These are phyloP conservation scores for Coleophora flavipennella DNA, from an alignment of 2,888 invertebrate species.

Conservation along the genomic window DNA sequence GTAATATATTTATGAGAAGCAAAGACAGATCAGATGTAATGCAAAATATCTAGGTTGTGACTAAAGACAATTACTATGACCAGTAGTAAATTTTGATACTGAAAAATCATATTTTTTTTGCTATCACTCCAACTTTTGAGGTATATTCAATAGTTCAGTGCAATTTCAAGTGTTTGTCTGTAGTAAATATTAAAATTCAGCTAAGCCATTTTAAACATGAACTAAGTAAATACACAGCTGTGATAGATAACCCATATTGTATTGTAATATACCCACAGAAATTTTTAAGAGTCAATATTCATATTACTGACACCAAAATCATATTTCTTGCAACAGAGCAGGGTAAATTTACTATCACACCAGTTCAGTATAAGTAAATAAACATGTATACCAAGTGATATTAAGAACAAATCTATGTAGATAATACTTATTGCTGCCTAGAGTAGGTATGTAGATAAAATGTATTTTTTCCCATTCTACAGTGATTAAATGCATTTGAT, in stretches of 20 bases:
- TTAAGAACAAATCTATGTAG: conserved; percentile 34
- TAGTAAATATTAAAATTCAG: no score
- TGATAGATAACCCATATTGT: no score
- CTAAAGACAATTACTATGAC: conserved; percentile 13
- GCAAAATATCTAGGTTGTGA: conserved; percentile 54
- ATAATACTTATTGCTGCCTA: conserved; percentile 41
- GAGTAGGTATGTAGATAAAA: conserved; percentile 41
- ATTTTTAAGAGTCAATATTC: no score
- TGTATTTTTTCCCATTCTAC: conserved; percentile 48
- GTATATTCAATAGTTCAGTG: no score
- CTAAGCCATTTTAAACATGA: no score
- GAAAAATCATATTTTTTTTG: no score
- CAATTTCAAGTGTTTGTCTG: no score
- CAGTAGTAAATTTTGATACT: no score
- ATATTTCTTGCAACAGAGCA: no score
- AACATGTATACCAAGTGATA: conserved; percentile 33
- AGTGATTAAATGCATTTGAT: conserved; percentile 70
- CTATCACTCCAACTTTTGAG: no score
- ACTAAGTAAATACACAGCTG: conserved; percentile 4
- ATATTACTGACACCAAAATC: no score
- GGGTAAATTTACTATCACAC: conserved; percentile 1
- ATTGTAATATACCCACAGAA: no score
- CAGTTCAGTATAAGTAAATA: conserved; percentile 17
- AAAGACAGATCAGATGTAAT: conserved; percentile 28
- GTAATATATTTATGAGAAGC: conserved; percentile 24